Evolutionary conservation across 2,888 invertebrate species (phyloP).

Genomic region (Aproaerema taeniolella): DNA sequence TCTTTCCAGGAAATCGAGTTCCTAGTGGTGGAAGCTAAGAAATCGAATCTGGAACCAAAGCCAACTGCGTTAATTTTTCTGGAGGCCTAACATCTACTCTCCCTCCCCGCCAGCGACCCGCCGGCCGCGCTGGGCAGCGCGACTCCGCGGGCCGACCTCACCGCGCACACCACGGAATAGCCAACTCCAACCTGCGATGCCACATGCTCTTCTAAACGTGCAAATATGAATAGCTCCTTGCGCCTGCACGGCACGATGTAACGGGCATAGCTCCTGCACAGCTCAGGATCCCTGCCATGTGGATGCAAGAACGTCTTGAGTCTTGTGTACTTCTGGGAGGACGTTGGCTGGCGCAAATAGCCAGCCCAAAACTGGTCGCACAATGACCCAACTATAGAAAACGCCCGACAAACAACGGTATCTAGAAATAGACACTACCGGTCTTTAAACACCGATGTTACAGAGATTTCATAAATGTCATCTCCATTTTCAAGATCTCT

Average conservation of each 20-base stretch:
- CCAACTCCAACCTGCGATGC: constrained; percentile 77
- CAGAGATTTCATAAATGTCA: too few relatives aligned
- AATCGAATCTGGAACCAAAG: constrained; percentile 93
- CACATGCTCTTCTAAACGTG: constrained; percentile 74
- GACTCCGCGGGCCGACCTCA: constrained; percentile 79
- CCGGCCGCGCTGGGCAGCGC: constrained; percentile 82
- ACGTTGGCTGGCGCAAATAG: too few relatives aligned
- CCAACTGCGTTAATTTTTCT: constrained; percentile 93
- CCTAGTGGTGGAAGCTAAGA: constrained; percentile 94
- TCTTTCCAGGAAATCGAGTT: constrained; percentile 93
- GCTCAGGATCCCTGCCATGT: too few relatives aligned
- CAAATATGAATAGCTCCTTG: constrained; percentile 3
- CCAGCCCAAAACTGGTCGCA: too few relatives aligned
- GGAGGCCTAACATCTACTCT: constrained; percentile 94
- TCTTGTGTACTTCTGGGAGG: background rate
- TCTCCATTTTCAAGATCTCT: too few relatives aligned
- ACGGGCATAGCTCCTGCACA: too few relatives aligned
- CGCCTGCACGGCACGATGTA: background rate
- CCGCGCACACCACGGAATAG: constrained; percentile 77
- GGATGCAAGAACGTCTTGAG: too few relatives aligned
- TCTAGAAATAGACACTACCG: too few relatives aligned
- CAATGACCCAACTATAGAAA: too few relatives aligned
- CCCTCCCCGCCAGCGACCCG: constrained; percentile 89
- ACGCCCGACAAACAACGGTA: too few relatives aligned
- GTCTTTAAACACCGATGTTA: too few relatives aligned